Evolutionary conservation across 2,888 invertebrate species (phyloP).

Genomic region (Panopea generosa): DNA sequence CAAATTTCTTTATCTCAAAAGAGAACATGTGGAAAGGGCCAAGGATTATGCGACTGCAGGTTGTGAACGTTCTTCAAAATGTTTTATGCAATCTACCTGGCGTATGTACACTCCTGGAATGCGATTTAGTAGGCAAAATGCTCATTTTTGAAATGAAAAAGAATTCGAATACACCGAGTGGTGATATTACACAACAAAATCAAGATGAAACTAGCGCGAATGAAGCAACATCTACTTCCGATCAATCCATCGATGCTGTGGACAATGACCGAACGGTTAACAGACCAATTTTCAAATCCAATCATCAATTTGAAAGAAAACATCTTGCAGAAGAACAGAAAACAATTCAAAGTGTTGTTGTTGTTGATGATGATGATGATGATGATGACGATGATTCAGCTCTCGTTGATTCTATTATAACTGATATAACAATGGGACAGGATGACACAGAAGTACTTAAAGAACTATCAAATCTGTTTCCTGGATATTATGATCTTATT

Average conservation of each 20-base stretch:
- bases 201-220: too few relatives aligned
- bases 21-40: conserved; percentile 33
- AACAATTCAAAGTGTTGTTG: too few relatives aligned
- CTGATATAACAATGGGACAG: not conserved
- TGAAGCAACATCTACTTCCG: too few relatives aligned
- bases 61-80: not conserved
- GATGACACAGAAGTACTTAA: not conserved
- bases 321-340: too few relatives aligned
- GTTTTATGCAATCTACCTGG: conserved; percentile 4
- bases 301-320: too few relatives aligned
- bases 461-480: conserved; percentile 1
- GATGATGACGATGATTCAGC: conserved; percentile 6
- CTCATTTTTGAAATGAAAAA: too few relatives aligned
- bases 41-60: not conserved
- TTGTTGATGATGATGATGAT: conserved; percentile 2
- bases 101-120: not conserved
- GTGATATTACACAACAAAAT: too few relatives aligned
- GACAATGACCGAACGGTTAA: too few relatives aligned
- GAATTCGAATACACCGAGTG: too few relatives aligned
- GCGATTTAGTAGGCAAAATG: not conserved
- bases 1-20: conserved; percentile 33
- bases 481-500: conserved; percentile 1
- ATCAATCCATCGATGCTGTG: too few relatives aligned
- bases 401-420: not conserved
- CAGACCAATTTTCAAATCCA: too few relatives aligned